Evolutionary conservation across 1,140 invertebrate species (phyloP).

Genomic region (Solenopsis fugax): DNA sequence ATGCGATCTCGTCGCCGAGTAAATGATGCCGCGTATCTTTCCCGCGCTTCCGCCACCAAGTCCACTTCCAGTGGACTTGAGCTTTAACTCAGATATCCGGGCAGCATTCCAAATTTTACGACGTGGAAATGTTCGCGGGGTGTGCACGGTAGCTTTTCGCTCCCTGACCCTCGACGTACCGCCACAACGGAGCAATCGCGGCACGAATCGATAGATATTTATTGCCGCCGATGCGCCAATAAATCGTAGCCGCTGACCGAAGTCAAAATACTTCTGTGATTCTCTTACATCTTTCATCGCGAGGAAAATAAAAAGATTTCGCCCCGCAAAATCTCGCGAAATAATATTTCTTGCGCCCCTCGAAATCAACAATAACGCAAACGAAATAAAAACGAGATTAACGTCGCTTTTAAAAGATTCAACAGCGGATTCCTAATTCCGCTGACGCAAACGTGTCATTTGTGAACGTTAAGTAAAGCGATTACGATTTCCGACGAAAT

Average conservation of each 20-base stretch:
- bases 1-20: constrained; percentile 43
- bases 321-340: not conserved
- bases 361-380: constrained; percentile 9
- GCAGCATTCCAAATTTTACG: constrained; percentile 74
- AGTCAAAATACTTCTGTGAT: constrained; percentile 37
- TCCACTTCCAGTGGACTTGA: constrained; percentile 45
- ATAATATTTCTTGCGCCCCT: not conserved
- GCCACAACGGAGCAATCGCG: constrained; percentile 55
- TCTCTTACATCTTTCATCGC: constrained; percentile 48
- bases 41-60: constrained; percentile 7
- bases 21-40: constrained; percentile 64
- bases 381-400: constrained; percentile 21
- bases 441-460: constrained; percentile 9
- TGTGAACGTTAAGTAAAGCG: constrained; percentile 20
- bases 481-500: constrained; percentile 32
- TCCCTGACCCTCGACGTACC: constrained; percentile 33
- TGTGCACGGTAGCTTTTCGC: constrained; percentile 7
- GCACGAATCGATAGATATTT: constrained; percentile 57
- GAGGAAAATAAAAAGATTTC: not conserved
- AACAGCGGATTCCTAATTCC: constrained; percentile 12
- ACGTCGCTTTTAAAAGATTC: constrained; percentile 24
- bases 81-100: constrained; percentile 72
- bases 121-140: constrained; percentile 60
- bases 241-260: constrained; percentile 45
- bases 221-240: constrained; percentile 48